Base-by-base conservation (phyloP, 1,140 invertebrate species). In the Harpegnathos saltator region DNA sequence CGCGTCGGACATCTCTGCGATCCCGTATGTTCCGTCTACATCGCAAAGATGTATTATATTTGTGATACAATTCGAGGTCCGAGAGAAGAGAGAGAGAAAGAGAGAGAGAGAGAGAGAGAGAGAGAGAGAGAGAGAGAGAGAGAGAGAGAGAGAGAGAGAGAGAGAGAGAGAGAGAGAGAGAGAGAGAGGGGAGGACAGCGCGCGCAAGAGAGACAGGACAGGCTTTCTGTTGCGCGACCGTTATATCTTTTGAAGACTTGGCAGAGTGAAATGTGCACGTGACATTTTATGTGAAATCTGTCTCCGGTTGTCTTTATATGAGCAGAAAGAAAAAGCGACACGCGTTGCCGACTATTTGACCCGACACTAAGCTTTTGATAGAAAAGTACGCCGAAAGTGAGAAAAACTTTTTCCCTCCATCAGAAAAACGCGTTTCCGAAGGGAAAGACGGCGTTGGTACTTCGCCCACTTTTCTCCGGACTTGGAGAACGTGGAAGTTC, bases 11-110 rank as follows among this genome's bases (percentile, higher is more conserved):
- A 65, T 75, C 59, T 61, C 61, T 26, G 29, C 44, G 61, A 66
- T 77, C 61, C 48, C 74, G 61, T 66, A 54, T 66, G 61, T 80
- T 80, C 75, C 63, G 63, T 48, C 52, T 58, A 26, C 75, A 69
- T 80, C 65, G 52, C 38, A 52, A 80, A 58, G 75, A 80, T 69
- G 65, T 58, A 80, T 80, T 69, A 80, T 69, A 58, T 69, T 80
- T 69, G 52, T 59, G 68, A 65, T 69, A 54, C 59, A 71, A 73
- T 83, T 61, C 56, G 29, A 75, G 69, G 29, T 73, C 68, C 74
- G 74, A 63, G 59, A 58, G 66, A 78, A 86, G 73, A 50, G 56
- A 68, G 22, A n/a, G 26, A 22, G 29, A 0, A 9, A 44, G 38
- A 11, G 1, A 44, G 9, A 44, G 11, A 5, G 38, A 44, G 38